Conservation (phyloP, 2,797 vertebrate species). For the Cuculus canorus region DNA sequence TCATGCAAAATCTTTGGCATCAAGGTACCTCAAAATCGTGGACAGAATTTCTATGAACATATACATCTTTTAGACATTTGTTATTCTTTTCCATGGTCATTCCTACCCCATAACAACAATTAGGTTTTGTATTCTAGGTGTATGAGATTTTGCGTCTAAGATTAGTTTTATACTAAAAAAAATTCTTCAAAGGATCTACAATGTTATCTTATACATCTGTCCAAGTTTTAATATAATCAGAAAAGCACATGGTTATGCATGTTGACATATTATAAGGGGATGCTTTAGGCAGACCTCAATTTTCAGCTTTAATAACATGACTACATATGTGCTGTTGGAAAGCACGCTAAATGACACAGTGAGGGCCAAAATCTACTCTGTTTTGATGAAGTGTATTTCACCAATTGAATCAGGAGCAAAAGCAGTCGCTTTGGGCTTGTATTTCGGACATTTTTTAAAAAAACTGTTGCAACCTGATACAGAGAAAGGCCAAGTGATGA, state of each 20-base stretch:
- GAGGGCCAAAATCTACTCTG: neutral
- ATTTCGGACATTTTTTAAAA: neutral
- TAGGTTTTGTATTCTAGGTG: neutral
- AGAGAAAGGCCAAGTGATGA: neutral
- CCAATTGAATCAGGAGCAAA: neutral
- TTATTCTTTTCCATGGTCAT: neutral
- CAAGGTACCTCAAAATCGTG: neutral
- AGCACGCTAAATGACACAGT: neutral
- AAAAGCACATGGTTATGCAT: conserved; percentile 50
- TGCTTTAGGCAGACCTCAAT: neutral
- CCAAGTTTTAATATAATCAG: conserved; percentile 33
- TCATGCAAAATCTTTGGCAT: neutral
- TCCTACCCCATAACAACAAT: neutral
- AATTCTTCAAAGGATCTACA: neutral
- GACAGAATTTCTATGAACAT: neutral
- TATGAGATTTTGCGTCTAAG: neutral
- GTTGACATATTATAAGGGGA: neutral
- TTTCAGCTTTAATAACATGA: conserved; percentile 9
- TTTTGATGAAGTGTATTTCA: neutral
- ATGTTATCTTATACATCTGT: neutral
- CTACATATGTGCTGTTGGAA: neutral
- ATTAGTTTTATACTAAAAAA: conserved; percentile 8
- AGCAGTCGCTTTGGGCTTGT: neutral
- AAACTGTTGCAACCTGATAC: neutral
- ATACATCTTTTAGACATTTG: neutral